These are phyloP conservation scores for Macrostomum cliftonense DNA, from an alignment of 2,888 invertebrate genomes.

Conservation along the genomic window DNA sequence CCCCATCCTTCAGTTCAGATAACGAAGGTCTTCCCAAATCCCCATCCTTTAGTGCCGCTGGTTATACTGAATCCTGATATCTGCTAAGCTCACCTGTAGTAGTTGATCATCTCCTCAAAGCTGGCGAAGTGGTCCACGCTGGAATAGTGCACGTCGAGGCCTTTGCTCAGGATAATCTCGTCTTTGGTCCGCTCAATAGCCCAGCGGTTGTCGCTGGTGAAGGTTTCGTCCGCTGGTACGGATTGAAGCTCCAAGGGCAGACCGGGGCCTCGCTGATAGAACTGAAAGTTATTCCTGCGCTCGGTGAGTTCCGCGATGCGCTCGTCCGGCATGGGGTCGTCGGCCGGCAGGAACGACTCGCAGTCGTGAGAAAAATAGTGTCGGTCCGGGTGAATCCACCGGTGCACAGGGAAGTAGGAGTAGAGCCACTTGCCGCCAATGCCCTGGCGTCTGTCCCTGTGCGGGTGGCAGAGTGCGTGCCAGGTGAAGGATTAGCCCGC, in stretches of 20 bases:
- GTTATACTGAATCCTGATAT: no score
- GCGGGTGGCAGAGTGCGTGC: no score
- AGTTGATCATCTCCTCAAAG: no score
- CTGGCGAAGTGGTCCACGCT: no score
- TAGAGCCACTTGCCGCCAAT: constrained; percentile 17
- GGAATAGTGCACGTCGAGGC: no score
- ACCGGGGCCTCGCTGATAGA: constrained; percentile 16
- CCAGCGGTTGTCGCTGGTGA: neutral
- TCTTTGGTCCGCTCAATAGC: no score
- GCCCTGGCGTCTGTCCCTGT: constrained; percentile 18
- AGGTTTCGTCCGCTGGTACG: neutral
- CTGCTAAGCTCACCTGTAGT: no score
- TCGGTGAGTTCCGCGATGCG: constrained; percentile 29
- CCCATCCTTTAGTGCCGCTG: no score
- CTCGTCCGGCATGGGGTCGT: constrained; percentile 28
- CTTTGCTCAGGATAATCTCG: no score
- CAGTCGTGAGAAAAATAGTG: constrained; percentile 31
- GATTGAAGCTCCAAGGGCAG: constrained; percentile 23
- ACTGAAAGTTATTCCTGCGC: constrained; percentile 25
- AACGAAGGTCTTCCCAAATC: no score
- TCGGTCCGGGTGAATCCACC: constrained; percentile 34
- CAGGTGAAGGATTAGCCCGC: no score
- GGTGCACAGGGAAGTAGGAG: constrained; percentile 31
- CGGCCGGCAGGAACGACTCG: constrained; percentile 36
- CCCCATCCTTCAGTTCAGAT: no score